Base-by-base conservation (phyloP, 2,797 vertebrate genomes). In the Danio tinwini region DNA sequence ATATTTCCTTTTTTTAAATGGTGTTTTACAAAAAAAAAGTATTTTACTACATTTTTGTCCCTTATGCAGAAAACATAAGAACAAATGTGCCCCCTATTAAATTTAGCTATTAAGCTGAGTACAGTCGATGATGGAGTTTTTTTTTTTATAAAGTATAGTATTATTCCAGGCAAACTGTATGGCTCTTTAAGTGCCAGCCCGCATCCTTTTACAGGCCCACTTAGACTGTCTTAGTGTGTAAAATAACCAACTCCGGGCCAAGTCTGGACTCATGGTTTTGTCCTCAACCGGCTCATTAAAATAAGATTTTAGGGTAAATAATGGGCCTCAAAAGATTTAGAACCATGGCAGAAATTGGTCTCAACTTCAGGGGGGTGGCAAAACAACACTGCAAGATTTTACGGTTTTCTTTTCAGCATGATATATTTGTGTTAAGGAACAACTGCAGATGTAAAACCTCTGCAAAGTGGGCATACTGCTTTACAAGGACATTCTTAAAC, bases 321-420 rank as follows among this genome's bases (percentile, higher is more conserved):
- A 78, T 78, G 86, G 89, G 83, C 83, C 90, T 88, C 87, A 71
- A 73, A 83, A 90, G 90, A 92, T 91, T 90, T 89, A 90, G 84
- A 90, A 89, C 86, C 85, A 80, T 71, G 81, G 81, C 82, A 87
- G 78, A 83, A 80, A 55, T 81, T 68, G 80, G 65, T 74, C 83
- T 83, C 74, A 81, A 73, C 70, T 70, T 63, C 56, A 68, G 39
- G 75, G 55, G 70, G 76, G 45, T 63, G 56, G 56, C 44, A 72
- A 72, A 83, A 81, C 62, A 68, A 68, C 73, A 59, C 50, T 39
- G n/a, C 9, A 42, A 61, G 49, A 61, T 56, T 74, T 82, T 55
- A 59, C 50, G 68, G 42, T 77, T 82, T 80, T 84, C 73, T 68
- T 81, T 78, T 76, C 77, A 81, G 71, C 39, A 19, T 21, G 49